Conservation (phyloP, 2,888 invertebrate species). For the Amaurobius ferox region DNA sequence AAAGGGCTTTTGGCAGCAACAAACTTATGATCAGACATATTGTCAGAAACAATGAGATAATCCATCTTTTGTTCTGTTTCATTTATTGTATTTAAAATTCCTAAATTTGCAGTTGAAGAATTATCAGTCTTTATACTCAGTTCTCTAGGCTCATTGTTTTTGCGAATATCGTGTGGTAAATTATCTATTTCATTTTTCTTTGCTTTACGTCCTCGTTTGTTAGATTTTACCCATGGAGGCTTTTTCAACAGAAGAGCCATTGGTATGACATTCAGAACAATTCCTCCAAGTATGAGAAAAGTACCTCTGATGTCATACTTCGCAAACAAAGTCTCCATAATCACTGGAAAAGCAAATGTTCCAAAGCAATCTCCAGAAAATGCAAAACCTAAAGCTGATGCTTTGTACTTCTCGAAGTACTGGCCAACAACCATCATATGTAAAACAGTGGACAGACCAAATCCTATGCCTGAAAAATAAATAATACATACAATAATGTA, state of each 20-base stretch:
- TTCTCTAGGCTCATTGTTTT: no score
- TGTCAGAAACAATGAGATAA: no score
- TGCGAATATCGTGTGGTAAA: not conserved
- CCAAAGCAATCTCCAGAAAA: conserved; percentile 74
- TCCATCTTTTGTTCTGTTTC: no score
- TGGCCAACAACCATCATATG: conserved; percentile 72
- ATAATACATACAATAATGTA: no score
- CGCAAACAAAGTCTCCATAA: conserved; percentile 64
- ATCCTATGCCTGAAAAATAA: conserved; percentile 69
- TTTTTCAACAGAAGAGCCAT: conserved; percentile 54
- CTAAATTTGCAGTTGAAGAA: no score
- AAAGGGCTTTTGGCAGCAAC: not conserved
- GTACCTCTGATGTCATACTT: conserved; percentile 61
- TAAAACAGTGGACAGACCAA: conserved; percentile 68
- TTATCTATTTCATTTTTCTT: not conserved
- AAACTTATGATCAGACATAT: no score
- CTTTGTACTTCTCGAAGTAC: conserved; percentile 73
- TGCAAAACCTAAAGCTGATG: conserved; percentile 72
- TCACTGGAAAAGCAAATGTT: conserved; percentile 69
- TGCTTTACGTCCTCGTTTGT: not conserved
- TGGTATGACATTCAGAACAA: conserved; percentile 68
- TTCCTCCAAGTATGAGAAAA: conserved; percentile 71
- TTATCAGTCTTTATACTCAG: no score
- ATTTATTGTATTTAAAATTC: no score
- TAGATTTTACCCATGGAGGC: conserved; percentile 44